Evolutionary conservation across 2,888 invertebrate species (phyloP).

Genomic region (Rhagonycha fulva): DNA sequence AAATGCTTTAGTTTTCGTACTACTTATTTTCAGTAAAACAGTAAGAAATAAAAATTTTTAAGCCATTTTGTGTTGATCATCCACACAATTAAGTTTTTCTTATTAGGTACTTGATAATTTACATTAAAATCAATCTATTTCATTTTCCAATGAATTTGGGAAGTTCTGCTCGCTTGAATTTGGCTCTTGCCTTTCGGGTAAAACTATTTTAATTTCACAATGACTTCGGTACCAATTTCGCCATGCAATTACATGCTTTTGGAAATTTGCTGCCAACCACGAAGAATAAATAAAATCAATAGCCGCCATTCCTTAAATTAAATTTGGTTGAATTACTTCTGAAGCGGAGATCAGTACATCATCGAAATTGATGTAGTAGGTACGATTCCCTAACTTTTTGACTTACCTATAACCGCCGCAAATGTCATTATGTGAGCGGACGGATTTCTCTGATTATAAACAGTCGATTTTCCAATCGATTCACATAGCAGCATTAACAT

Average conservation of each 20-base stretch:
- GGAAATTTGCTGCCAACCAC: constrained; percentile 52
- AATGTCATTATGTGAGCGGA: constrained; percentile 50
- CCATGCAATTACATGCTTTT: constrained; percentile 52
- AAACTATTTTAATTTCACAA: constrained; percentile 48
- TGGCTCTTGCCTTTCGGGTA: constrained; percentile 46
- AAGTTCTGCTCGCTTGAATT: not conserved
- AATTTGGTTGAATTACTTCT: not conserved
- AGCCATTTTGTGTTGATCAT: not conserved
- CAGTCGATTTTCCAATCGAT: constrained; percentile 44
- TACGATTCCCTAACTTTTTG: not conserved
- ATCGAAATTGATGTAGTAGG: too few species aligned
- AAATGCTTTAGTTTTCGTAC: not conserved
- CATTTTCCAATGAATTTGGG: not conserved
- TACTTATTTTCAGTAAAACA: not conserved
- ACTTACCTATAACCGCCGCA: constrained; percentile 49
- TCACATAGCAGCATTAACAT: constrained; percentile 54
- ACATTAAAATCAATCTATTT: not conserved
- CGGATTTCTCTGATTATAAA: constrained; percentile 40
- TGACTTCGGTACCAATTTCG: constrained; percentile 51
- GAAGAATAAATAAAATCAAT: constrained; percentile 56
- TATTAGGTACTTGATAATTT: not conserved
- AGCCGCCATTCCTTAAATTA: constrained; percentile 45
- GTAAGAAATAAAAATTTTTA: not conserved
- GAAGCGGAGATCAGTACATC: not conserved
- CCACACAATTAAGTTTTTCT: not conserved